Evolutionary conservation across 2,113 vertebrate species (phyloP).

Genomic region (Cryptotis parvus): DNA sequence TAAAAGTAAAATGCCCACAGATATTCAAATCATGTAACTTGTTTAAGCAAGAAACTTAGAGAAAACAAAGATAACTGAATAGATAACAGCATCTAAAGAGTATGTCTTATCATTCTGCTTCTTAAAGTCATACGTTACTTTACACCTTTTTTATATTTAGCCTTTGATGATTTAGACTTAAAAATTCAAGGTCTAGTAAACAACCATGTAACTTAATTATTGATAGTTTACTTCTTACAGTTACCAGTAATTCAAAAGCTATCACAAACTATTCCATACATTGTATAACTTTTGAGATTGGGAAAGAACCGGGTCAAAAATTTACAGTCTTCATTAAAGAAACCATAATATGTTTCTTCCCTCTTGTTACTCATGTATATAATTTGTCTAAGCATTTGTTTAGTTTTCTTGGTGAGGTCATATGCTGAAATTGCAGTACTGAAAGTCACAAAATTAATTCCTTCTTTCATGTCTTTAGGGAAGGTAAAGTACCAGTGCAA

Average conservation of each 20-base stretch:
- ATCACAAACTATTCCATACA: background rate
- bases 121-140: too few species aligned
- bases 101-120: too few species aligned
- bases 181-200: too few species aligned
- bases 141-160: too few species aligned
- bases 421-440: constrained; percentile 6
- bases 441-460: background rate
- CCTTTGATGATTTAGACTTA: too few species aligned
- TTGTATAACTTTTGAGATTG: background rate
- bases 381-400: constrained; percentile 35
- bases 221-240: background rate
- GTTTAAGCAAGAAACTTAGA: too few species aligned
- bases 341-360: background rate
- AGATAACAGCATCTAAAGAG: too few species aligned
- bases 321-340: constrained; percentile 18
- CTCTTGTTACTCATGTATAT: constrained; percentile 36
- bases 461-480: background rate
- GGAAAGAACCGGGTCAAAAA: background rate
- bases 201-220: background rate
- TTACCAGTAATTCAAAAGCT: background rate
- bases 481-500: background rate
- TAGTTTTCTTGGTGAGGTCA: background rate
- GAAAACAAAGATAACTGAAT: too few species aligned
- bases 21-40: too few species aligned
- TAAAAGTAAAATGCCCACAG: too few species aligned